phyloP scores from a whole-genome alignment of 2,888 invertebrate genomes.

The Athetis lepigone region DNA sequence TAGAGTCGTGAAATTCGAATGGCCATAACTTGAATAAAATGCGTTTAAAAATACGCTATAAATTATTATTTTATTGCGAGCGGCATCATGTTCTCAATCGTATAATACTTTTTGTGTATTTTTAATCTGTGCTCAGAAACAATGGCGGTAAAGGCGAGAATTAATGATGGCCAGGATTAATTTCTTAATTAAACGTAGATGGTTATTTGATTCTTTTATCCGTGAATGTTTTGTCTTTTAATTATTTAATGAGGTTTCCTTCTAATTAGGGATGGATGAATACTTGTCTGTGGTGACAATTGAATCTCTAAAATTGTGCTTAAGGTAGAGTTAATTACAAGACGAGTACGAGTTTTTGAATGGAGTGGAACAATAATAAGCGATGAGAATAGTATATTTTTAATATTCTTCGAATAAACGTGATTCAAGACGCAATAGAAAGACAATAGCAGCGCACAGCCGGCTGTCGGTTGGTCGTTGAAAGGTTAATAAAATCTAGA shows the following conservation, averaged over 20 bases:
- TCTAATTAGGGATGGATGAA: background rate
- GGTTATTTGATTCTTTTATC: constrained; percentile 16
- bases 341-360: no score
- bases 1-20: constrained; percentile 77
- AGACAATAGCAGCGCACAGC: no score
- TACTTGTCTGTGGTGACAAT: background rate
- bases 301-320: background rate
- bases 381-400: no score
- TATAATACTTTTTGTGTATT: constrained; percentile 33
- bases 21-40: constrained; percentile 63
- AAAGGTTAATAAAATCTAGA: no score
- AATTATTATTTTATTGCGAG: constrained; percentile 69
- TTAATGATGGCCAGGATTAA: constrained; percentile 27
- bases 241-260: constrained; percentile 8
- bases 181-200: constrained; percentile 28
- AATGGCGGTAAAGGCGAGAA: constrained; percentile 20
- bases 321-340: no score
- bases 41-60: constrained; percentile 69
- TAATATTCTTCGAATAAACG: no score
- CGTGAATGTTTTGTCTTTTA: background rate
- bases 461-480: no score
- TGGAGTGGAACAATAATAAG: no score
- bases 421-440: no score
- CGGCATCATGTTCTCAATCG: constrained; percentile 55
- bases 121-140: constrained; percentile 49